Conservation (phyloP, 1,140 invertebrate genomes). For the Pygmarrhopalites habei region DNA sequence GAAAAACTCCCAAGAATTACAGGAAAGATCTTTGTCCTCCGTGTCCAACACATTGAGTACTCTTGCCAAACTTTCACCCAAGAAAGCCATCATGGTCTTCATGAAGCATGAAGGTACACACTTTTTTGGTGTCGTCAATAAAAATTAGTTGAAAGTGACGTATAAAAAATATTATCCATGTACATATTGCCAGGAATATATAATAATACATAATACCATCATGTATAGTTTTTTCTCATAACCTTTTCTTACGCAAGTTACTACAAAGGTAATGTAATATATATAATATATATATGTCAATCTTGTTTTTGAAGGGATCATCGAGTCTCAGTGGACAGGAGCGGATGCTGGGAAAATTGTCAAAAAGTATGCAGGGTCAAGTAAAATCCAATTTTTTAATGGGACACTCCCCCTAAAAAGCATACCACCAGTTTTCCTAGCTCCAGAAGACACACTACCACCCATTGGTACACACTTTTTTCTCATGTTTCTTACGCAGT, state of each 20-base stretch:
- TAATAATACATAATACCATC: no score
- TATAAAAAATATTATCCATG: no score
- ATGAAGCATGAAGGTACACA: conserved; percentile 36
- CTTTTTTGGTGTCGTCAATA: no score
- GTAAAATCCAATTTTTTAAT: conserved; percentile 39
- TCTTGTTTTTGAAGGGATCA: no score
- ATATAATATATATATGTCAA: no score
- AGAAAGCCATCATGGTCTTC: conserved; percentile 38
- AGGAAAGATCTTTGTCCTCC: not conserved
- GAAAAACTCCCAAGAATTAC: not conserved
- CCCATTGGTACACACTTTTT: no score
- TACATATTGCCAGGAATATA: no score
- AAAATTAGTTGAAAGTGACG: no score
- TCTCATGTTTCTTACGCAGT: no score
- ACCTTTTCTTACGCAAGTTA: no score
- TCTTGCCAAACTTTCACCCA: conserved; percentile 35
- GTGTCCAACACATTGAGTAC: conserved; percentile 30
- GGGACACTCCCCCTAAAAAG: conserved; percentile 28
- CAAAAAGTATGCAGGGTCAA: conserved; percentile 38
- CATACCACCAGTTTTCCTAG: conserved; percentile 36
- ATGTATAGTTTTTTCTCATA: no score
- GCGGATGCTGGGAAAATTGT: conserved; percentile 37
- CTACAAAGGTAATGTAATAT: no score
- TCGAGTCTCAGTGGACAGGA: conserved; percentile 19
- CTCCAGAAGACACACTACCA: conserved; percentile 33